Base-by-base conservation (phyloP, 2,888 invertebrate genomes). In the Polydrusus tereticollis region DNA sequence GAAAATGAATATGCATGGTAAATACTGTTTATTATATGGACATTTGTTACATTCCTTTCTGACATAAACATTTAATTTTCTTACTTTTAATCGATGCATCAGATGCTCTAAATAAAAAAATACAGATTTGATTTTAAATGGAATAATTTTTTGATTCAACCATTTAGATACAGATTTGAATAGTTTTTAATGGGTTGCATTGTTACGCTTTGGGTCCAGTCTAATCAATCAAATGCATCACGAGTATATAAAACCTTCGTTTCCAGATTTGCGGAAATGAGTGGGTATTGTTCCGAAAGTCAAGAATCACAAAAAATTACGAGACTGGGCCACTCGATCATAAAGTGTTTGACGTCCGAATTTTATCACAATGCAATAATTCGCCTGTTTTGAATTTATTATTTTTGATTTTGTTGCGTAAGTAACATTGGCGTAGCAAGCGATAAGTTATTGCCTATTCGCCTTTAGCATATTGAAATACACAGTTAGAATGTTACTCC, bases 261-360 rank as follows among this genome's bases (percentile, higher is more conserved):
- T 74, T 75, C 63, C 74, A 69, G 65, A 70, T 76, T 75, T 77
- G 67, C 52, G 75, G 74, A 77, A 76, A 77, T 77, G 70, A 76
- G 70, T 66, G 62, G 21, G 67, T 64, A 77, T 77, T 77, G 77
- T 77, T 71, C 65, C 45, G 45, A 29, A 29, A 52, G 21, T 14
- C 52, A 29, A 52, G 52, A 29, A 52, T 52, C 52, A 8, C 52
- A 52, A 52, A 52, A 52, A 52, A 52, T 29, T 29, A 26, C n/a
- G 26, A 29, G 52, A 52, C 20, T 21, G n/a, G n/a, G 10, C 52
- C 29, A 29, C 52, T 52, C 52, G 16, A 52, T 52, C 52, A 52
- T 52, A n/a, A 50, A 5, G 41, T 41, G 41, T 52, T 29, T 52
- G 52, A 52, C 52, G 23, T n/a, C 26, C 8, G 52, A 50, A n/a